Conservation (phyloP, 2,888 invertebrate genomes). For the Halictus quadricinctus region DNA sequence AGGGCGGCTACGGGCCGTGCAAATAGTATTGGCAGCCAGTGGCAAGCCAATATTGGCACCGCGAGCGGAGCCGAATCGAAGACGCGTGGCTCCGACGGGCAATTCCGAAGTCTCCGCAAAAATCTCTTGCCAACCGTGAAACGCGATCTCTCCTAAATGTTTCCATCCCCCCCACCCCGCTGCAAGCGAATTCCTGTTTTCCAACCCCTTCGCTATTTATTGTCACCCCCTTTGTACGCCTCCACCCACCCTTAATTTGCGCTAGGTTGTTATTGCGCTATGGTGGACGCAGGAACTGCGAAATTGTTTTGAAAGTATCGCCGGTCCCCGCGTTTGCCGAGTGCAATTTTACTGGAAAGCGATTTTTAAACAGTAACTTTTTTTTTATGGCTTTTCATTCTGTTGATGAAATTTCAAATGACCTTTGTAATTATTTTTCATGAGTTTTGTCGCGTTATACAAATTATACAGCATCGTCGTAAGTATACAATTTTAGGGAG, state of each 20-base stretch:
- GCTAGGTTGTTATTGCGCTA: neutral
- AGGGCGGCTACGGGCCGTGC: conserved; percentile 51
- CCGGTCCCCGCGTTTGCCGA: no score
- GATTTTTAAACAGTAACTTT: neutral
- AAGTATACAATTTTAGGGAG: neutral
- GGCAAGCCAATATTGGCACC: conserved; percentile 54
- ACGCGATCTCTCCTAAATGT: conserved; percentile 36
- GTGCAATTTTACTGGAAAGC: neutral
- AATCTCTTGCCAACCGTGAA: conserved; percentile 52
- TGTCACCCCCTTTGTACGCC: neutral
- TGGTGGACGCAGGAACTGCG: neutral
- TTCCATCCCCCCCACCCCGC: neutral
- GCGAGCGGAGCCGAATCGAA: conserved; percentile 33
- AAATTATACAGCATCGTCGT: no score
- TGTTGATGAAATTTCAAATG: neutral
- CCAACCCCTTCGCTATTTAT: neutral
- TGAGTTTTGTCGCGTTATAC: no score
- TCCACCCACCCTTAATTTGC: neutral
- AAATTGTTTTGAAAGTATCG: neutral
- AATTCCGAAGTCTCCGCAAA: conserved; percentile 47
- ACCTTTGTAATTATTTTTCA: no score
- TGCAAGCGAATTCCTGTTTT: neutral
- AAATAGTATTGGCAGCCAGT: conserved; percentile 59
- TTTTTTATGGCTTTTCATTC: neutral
- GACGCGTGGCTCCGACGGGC: conserved; percentile 46